Evolutionary conservation across 1,140 invertebrate genomes (phyloP), one percentile per base, ranked within the genome.

Genomic region (Drosophila pachea): DNA sequence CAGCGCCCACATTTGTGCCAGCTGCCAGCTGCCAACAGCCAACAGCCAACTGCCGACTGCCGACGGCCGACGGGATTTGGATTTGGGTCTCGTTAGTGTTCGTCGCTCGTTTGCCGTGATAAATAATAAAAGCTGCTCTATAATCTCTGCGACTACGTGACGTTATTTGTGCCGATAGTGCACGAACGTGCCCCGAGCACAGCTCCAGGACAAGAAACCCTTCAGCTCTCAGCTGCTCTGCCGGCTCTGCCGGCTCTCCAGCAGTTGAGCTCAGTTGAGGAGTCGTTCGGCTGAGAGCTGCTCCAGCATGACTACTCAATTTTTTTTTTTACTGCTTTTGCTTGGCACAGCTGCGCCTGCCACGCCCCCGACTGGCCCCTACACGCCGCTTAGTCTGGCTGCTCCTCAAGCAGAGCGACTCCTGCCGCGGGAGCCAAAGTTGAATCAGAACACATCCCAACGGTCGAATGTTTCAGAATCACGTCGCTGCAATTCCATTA

Each of bases 391-490:
- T 3, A 22, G 22, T 22, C 22, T 22, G 22, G 4, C 55, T 36
- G 45, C 50, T 64, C n/a, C 60, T 59, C 42, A 59, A 78, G 66
- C 60, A 66, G 55, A 53, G 22, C 48, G 36, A 22, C 69, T 74
- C 55, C 53, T 73, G 76, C 65, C 76, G 56, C 73, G 79, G 79
- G 73, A 79, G 60, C 69, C 60, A 86, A 87, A 88, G 76, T 87
- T 87, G 86, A 88, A 88, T 88, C 86, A 88, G 86, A 88, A 86
- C 82, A 88, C 81, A 88, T 88, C 86, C 86, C 86, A 83, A 88
- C 82, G 86, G 86, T 88, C 86, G 86, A 88, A 88, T 88, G 86
- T 88, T 88, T 88, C 82, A 87, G 86, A 88, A 88, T 88, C 86
- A 88, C 86, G 86, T 88, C 86, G 76, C 86, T 88, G 86, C 86